These are phyloP conservation scores for cattle (Bos taurus) DNA, from an alignment of 2,113 vertebrate species.

Conservation along the genomic window DNA sequence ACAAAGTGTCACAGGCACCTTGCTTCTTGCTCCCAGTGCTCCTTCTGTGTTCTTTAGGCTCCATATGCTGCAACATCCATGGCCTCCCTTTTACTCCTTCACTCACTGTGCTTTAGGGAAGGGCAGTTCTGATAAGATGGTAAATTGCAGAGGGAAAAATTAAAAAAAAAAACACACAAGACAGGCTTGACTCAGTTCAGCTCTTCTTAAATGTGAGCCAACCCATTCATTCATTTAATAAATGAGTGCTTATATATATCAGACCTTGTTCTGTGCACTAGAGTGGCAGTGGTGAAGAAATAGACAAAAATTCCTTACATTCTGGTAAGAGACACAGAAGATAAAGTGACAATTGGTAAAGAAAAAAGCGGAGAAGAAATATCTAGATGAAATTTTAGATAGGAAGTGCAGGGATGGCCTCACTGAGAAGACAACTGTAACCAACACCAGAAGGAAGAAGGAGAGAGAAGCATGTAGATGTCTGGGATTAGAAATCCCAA, in stretches of 20 bases:
- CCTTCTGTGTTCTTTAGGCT: background rate
- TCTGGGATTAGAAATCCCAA: background rate
- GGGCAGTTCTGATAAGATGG: background rate
- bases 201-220: background rate
- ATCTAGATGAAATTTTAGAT: background rate
- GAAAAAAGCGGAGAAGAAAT: background rate
- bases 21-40: background rate
- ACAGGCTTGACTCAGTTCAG: background rate
- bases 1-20: background rate
- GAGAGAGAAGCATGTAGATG: background rate
- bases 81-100: background rate
- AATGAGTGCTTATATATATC: background rate
- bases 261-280: background rate
- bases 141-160: background rate
- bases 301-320: background rate
- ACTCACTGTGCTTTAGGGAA: background rate
- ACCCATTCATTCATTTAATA: background rate
- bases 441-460: background rate
- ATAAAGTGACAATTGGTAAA: background rate
- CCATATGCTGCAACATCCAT: fast-evolving
- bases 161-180: background rate
- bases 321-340: background rate
- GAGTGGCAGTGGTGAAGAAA: background rate
- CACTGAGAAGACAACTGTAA: background rate
- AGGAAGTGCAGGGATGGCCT: background rate